phyloP scores from a whole-genome alignment of 2,797 vertebrate species.

The Takifugu rubripes region DNA sequence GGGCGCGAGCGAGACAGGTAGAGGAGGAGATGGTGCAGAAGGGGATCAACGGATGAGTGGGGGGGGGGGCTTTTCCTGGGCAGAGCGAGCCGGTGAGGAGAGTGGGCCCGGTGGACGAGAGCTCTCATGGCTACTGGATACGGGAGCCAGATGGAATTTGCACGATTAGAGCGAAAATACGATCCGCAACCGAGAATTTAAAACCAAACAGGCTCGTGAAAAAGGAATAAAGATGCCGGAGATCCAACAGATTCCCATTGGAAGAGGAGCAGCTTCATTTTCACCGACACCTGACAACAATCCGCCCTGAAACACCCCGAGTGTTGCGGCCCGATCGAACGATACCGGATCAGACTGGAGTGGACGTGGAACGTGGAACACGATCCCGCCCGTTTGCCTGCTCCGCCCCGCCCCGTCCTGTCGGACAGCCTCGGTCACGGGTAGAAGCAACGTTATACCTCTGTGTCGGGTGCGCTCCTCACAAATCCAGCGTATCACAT shows the following conservation, averaged over 20 bases:
- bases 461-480: slow-evolving; percentile 29
- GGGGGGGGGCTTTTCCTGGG: slow-evolving; percentile 21
- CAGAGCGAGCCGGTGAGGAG: slow-evolving; percentile 26
- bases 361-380: too few relatives aligned
- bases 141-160: slow-evolving; percentile 70
- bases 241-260: slow-evolving; percentile 63
- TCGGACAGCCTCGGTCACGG: too few relatives aligned
- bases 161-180: slow-evolving; percentile 70
- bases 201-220: slow-evolving; percentile 61
- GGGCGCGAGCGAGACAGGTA: slow-evolving; percentile 1
- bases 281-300: slow-evolving; percentile 46
- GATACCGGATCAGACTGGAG: too few relatives aligned
- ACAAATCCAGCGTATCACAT: slow-evolving; percentile 63
- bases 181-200: slow-evolving; percentile 70
- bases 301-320: too few relatives aligned
- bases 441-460: slow-evolving; percentile 41
- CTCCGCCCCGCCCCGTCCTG: too few relatives aligned
- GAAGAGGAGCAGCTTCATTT: slow-evolving; percentile 54
- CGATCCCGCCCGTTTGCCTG: too few relatives aligned
- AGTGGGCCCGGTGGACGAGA: slow-evolving; percentile 1
- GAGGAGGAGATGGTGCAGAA: slow-evolving; percentile 5
- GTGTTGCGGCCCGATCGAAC: too few relatives aligned
- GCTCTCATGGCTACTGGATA: slow-evolving; percentile 7
- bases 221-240: slow-evolving; percentile 49
- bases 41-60: background rate